Conservation (phyloP, 1,140 invertebrate species). For the Aculops lycopersici region DNA sequence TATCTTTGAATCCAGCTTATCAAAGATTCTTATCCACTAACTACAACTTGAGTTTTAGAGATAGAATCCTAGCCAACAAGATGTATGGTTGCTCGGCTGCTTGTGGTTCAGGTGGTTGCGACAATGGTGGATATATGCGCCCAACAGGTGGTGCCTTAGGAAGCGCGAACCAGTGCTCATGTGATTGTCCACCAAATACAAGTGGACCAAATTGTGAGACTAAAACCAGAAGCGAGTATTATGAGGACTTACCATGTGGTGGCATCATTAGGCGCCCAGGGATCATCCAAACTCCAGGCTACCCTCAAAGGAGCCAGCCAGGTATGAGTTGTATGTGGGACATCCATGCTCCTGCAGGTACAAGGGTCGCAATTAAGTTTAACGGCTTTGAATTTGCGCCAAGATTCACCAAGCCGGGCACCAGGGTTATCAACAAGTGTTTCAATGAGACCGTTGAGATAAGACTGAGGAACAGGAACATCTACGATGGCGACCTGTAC, state of each 20-base stretch:
- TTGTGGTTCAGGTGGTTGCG: conserved; percentile 6
- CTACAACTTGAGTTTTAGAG: conserved; percentile 9
- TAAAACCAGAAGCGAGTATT: conserved; percentile 5
- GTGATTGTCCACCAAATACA: conserved; percentile 10
- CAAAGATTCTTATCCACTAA: conserved; percentile 9
- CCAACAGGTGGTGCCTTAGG: conserved; percentile 3
- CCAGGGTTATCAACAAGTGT: conserved; percentile 1
- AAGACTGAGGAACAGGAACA: neutral
- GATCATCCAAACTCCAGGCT: conserved; percentile 8
- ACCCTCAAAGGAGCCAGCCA: conserved; percentile 3
- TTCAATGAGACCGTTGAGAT: conserved; percentile 4
- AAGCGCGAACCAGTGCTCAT: conserved; percentile 3
- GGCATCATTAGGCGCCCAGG: conserved; percentile 8
- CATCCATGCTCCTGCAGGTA: conserved; percentile 2
- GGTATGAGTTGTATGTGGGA: conserved; percentile 9
- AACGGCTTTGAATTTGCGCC: conserved; percentile 9
- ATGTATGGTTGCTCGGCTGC: conserved; percentile 10
- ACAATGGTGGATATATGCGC: conserved; percentile 9
- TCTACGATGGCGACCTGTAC: conserved; percentile 2
- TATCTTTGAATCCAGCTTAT: conserved; percentile 8
- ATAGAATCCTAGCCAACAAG: conserved; percentile 10
- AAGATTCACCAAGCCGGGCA: neutral
- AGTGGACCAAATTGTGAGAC: conserved; percentile 8
- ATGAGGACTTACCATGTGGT: conserved; percentile 7
- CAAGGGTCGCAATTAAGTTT: conserved; percentile 7